Evolutionary conservation across 2,797 vertebrate species (phyloP).

Genomic region (Poecilia wingei): DNA sequence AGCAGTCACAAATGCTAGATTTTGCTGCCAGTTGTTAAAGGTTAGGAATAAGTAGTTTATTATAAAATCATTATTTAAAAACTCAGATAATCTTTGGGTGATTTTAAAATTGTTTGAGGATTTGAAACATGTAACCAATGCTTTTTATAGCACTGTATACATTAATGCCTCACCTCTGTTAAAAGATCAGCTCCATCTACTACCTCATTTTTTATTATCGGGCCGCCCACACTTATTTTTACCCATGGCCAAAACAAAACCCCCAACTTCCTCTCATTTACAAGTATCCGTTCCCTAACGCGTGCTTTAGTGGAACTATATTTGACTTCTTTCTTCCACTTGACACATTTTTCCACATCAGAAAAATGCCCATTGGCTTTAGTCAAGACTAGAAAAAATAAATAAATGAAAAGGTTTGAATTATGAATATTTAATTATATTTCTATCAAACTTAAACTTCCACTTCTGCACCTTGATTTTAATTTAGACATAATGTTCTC

Average conservation of each 20-base stretch:
- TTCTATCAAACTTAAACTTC: neutral
- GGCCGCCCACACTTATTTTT: slow-evolving; percentile 25
- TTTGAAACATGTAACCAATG: neutral
- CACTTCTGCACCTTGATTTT: neutral
- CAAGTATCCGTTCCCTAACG: slow-evolving; percentile 7
- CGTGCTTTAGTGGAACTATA: neutral
- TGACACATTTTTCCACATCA: slow-evolving; percentile 11
- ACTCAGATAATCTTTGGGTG: neutral
- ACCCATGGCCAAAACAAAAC: slow-evolving; percentile 27
- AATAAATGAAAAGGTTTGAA: neutral
- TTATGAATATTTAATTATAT: neutral
- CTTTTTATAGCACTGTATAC: neutral
- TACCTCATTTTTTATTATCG: slow-evolving; percentile 13
- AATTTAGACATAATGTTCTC: neutral
- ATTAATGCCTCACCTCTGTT: neutral
- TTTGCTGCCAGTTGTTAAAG: no score
- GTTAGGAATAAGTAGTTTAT: no score
- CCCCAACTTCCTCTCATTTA: slow-evolving; percentile 39
- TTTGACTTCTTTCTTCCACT: slow-evolving; percentile 25
- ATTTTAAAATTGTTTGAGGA: neutral
- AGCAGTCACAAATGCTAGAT: neutral
- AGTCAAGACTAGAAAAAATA: neutral
- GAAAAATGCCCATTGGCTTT: slow-evolving; percentile 4
- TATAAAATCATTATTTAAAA: neutral
- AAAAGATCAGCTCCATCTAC: slow-evolving; percentile 8